phyloP scores from a whole-genome alignment of 2,888 invertebrate genomes.

The Cryptocephalus primarius region DNA sequence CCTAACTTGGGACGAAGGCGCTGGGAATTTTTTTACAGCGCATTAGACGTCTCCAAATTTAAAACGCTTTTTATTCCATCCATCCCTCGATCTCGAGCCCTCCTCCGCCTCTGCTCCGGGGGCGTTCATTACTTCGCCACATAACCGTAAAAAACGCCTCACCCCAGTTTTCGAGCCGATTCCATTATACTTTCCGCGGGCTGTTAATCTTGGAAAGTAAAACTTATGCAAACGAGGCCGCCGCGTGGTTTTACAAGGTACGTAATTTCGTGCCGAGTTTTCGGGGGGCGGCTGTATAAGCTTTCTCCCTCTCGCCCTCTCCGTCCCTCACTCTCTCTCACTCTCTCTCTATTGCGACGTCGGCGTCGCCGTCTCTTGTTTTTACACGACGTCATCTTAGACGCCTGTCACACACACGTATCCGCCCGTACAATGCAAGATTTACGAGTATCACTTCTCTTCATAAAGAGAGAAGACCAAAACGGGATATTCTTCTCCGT shows the following conservation, averaged over 20 bases:
- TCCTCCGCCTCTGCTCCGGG: slow-evolving; percentile 9
- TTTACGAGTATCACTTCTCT: slow-evolving; percentile 19
- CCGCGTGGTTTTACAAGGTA: slow-evolving; percentile 39
- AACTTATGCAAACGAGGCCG: slow-evolving; percentile 40
- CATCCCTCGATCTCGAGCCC: background rate
- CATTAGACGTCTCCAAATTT: no score
- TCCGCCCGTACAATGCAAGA: slow-evolving; percentile 29
- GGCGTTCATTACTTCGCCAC: slow-evolving; percentile 33
- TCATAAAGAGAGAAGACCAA: slow-evolving; percentile 5
- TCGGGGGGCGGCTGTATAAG: slow-evolving; percentile 12
- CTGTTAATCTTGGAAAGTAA: slow-evolving; percentile 39
- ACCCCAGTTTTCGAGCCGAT: slow-evolving; percentile 13
- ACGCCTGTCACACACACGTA: slow-evolving; percentile 29
- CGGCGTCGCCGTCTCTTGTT: slow-evolving; percentile 19
- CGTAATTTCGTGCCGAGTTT: slow-evolving; percentile 29
- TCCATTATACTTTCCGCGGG: slow-evolving; percentile 36
- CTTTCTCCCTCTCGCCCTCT: background rate
- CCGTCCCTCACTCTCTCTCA: background rate
- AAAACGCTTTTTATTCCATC: no score
- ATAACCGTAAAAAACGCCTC: slow-evolving; percentile 32
- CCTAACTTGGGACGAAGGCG: no score
- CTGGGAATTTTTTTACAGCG: no score
- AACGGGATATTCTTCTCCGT: background rate
- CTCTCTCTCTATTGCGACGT: background rate
- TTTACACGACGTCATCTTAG: slow-evolving; percentile 27